Evolutionary conservation across 2,888 invertebrate genomes (phyloP).

Genomic region (Agrenia bidenticulata): DNA sequence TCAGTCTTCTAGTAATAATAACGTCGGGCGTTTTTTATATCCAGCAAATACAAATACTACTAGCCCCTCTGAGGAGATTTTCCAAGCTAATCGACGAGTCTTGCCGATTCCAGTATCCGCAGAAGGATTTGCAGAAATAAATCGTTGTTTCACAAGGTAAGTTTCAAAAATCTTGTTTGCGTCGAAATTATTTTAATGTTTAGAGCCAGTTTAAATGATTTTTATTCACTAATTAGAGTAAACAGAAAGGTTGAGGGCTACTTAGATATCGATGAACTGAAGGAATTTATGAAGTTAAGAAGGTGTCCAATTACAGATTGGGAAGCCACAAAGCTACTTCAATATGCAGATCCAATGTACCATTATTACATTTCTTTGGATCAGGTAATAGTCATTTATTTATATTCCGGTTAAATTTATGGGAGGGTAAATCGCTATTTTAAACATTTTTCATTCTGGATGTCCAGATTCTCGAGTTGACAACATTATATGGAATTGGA

Average conservation of each 20-base stretch:
- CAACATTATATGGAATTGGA: conserved; percentile 1
- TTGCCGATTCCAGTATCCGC: too few species aligned
- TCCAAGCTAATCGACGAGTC: too few species aligned
- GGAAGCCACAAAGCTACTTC: conserved; percentile 10
- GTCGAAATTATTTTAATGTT: neutral
- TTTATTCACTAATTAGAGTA: neutral
- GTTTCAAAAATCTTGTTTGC: neutral
- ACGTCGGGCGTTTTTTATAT: neutral
- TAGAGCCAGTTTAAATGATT: neutral
- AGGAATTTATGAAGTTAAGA: conserved; percentile 9
- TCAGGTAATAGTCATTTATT: too few species aligned
- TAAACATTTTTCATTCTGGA: too few species aligned
- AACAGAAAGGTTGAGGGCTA: conserved; percentile 6
- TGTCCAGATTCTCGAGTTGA: conserved; percentile 1
- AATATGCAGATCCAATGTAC: conserved; percentile 13
- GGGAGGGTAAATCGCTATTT: too few species aligned
- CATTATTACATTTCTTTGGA: conserved; percentile 16
- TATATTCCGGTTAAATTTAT: too few species aligned
- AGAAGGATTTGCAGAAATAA: conserved; percentile 7
- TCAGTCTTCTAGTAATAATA: neutral
- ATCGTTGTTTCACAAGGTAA: conserved; percentile 5
- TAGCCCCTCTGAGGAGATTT: neutral
- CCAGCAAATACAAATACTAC: neutral
- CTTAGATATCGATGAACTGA: conserved; percentile 4
- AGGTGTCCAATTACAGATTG: conserved; percentile 9